Evolutionary conservation across 2,888 invertebrate species (phyloP), one percentile per base, ranked within the genome.

Genomic region (Drosophila lutescens): DNA sequence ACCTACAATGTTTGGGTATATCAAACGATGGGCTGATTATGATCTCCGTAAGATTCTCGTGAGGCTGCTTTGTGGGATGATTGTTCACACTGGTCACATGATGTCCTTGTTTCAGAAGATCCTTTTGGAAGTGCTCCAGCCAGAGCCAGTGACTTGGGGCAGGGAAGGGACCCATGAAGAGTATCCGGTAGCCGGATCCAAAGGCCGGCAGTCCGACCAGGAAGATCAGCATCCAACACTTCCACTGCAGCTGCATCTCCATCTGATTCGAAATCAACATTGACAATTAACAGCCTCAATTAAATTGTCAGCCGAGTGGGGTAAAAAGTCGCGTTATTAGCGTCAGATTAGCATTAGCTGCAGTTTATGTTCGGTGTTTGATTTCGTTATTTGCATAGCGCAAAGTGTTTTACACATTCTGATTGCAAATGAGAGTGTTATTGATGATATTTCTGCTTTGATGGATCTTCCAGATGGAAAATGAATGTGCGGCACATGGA

Each of bases 91-190:
- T 85, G 32, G 92, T 92, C 43, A 93, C 91, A 57, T 93, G 91
- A 78, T 93, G 93, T 4, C 93, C 93, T 41, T 91, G 88, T 12
- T 72, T 66, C 1, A 92, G 67, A 0, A 92, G 76, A 63, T 89
- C 92, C 13, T 88, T 88, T 51, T 90, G 83, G 56, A 92, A 91
- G 72, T 92, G 90, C 61, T 92, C 91, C 63, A 92, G 66, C 92
- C 92, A 92, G 81, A 92, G 76, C 92, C 92, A 92, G 73, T 92
- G 92, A 66, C 92, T 92, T 4, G 91, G 92, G 0, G 91, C 91
- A 2, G 92, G 92, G 71, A 92, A 92, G 1, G 91, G 92, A 0
- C 90, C 91, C 90, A 92, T 89, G 47, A 92, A 90, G 12, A 92
- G 78, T 34, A 92, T 91, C 5, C 91, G 90, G 46, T 80, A 87